phyloP scores from a whole-genome alignment of 1,140 invertebrate genomes.

The Hydropsyche tenuis region DNA sequence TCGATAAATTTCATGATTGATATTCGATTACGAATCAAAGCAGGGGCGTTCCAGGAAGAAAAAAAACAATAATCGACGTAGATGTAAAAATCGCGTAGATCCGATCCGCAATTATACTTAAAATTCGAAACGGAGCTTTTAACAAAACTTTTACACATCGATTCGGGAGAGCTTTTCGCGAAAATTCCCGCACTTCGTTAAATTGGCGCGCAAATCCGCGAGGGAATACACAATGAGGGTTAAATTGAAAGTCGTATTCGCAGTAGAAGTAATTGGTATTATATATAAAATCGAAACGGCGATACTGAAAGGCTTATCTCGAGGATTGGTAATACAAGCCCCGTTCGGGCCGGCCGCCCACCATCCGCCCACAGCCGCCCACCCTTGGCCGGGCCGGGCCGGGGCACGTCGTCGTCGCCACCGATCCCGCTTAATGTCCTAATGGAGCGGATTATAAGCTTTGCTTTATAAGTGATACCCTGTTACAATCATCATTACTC shows the following conservation, averaged over 20 bases:
- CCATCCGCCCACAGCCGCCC: not conserved
- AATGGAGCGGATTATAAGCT: conserved; percentile 28
- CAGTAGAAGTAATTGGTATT: conserved; percentile 24
- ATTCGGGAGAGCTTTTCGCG: not conserved
- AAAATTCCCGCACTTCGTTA: conserved; percentile 25
- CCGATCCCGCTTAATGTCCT: conserved; percentile 27
- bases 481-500: conserved; percentile 25
- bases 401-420: not conserved
- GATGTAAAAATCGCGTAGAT: not conserved
- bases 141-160: not conserved
- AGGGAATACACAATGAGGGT: conserved; percentile 25
- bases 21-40: no score
- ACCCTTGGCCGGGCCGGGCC: not conserved
- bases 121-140: not conserved
- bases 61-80: no score
- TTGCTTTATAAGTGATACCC: conserved; percentile 27
- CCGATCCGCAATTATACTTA: not conserved
- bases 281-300: conserved; percentile 28
- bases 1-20: no score
- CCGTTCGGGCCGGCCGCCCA: not conserved
- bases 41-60: no score
- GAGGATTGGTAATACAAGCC: conserved; percentile 24
- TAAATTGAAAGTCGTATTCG: conserved; percentile 26
- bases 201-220: conserved; percentile 23
- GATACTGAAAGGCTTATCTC: conserved; percentile 25